Evolutionary conservation across 1,140 invertebrate genomes (phyloP), one percentile per base, ranked within the genome.

Genomic region (Drosophila truncata): DNA sequence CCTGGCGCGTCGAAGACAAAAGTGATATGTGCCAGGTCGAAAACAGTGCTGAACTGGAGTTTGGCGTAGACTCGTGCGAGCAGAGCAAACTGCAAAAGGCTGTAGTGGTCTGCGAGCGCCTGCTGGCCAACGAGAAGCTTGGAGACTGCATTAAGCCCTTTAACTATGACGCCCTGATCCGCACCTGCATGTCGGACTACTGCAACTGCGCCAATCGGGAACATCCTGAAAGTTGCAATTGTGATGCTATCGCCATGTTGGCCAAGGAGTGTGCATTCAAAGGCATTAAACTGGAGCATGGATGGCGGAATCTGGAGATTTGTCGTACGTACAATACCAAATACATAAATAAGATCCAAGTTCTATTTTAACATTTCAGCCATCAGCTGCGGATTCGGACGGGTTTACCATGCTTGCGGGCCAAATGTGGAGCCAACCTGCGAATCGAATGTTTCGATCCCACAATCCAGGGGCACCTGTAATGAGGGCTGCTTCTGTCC

Each of bases 401-500:
- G 95, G 70, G 92, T 96, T 1, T 97, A 97, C 92, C 94, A 94
- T 72, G 78, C 95, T 0, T 97, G 96, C 85, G 96, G 95, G 0
- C 95, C 95, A 0, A 93, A 94, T 57, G 92, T 91, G 18, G 95
- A 95, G 66, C 78, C 92, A 37, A 94, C 94, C 1, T 96, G 95
- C 73, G 94, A 93, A 8, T 92, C 93, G 9, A 70, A 72, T 14
- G 76, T 91, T 16, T 54, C 73, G 6, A 16, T 55, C 0, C 37
- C 59, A 42, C 33, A 93, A 72, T 92, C 93, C 42, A 78, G 92
- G n/a, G 78, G 76, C 0, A 92, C 93, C 14, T 98, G 97, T 83
- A 95, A 96, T 31, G 97, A 98, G 88, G 97, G 97, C 8, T 98
- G 97, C 90, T 97, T 96, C 93, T 98, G 97, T 93, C 96, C 97